Evolutionary conservation across 1,140 invertebrate genomes (phyloP), one percentile per base, ranked within the genome.

Genomic region (Drosophila watanabei): DNA sequence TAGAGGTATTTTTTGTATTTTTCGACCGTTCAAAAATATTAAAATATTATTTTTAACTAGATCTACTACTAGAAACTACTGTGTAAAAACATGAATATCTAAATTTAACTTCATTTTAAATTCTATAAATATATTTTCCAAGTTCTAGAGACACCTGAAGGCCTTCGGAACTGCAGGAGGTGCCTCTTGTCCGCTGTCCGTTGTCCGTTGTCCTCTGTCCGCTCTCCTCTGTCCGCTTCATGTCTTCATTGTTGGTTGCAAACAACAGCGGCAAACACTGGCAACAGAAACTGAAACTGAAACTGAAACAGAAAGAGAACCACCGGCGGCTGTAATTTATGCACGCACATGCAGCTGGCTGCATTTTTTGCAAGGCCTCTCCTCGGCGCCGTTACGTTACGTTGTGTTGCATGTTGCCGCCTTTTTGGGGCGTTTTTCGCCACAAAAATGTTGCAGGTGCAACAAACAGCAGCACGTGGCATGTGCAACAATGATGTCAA

Each of bases 271-370:
- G 72, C 73, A 78, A 79, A 79, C 75, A 76, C 32, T 39, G 39
- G 33, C 33, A 66, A 69, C 65, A 57, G 30, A 32, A 33, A 41
- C 61, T 45, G 37, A 59, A 66, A 69, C 65, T 41, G 30, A 32
- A 33, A 41, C 61, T 45, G 37, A 59, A 54, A 52, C 45, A 68
- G 45, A 18, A 69, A 46, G 63, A 72, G 54, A 39, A 58, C 54
- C 54, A 62, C 43, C 52, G 59, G 48, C 77, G 60, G 69, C 69
- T 66, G 52, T 43, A 80, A 80, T 80, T 80, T 80, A 80, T 80
- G 78, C 78, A 80, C 78, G 78, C 78, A 80, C 78, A 80, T 73
- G 78, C 78, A 80, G 78, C 77, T 80, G 78, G 78, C 33, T 80
- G 78, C 78, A 80, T 80, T 80, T 80, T 80, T 80, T 73, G 77